Evolutionary conservation across 2,113 vertebrate genomes (phyloP), one percentile per base, ranked within the genome.

Genomic region (Cyanistes caeruleus): DNA sequence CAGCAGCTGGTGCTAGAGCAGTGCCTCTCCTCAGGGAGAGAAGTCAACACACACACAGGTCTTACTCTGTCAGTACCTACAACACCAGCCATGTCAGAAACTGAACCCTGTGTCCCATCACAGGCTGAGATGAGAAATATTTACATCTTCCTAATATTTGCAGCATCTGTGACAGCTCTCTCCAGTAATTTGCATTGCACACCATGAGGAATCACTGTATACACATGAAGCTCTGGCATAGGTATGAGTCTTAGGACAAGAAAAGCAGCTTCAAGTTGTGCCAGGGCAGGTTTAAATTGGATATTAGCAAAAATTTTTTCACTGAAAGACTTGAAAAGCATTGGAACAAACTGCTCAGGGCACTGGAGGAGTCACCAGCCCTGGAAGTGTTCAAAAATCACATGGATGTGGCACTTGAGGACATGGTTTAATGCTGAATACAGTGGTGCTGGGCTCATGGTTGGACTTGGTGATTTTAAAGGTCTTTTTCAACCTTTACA

Each of bases 21-120:
- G 51, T 9, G 13, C 14, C 22, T 60, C 52, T 55, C 46, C 68
- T 41, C 22, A 9, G 13, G 30, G 31, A 37, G 20, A 25, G 4
- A 16, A 48, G 28, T n/a, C n/a, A n/a, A n/a, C n/a, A n/a, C 22
- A n/a, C 52, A 60, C 13, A 22, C 1, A 33, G 27, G 10, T 60
- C 33, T 18, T 15, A 12, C 15, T 63, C 51, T 21, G 5, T n/a
- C 11, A 1, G 1, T 17, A 64, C 18, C 46, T n/a, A 30, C 48
- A 62, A 3, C 30, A 56, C 4, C 48, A 12, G 28, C 22, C 28
- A 53, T 0, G 0, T 24, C 48, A 53, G 53, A 83, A 48, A 49
- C 35, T 3, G 3, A 84, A 10, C 16, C 62, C 62, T 27, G 11
- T 10, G 10, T 24, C 13, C 51, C 48, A 44, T 14, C 37, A 10